Evolutionary conservation across 2,113 vertebrate genomes (phyloP).

Genomic region (Hyaena hyaena): DNA sequence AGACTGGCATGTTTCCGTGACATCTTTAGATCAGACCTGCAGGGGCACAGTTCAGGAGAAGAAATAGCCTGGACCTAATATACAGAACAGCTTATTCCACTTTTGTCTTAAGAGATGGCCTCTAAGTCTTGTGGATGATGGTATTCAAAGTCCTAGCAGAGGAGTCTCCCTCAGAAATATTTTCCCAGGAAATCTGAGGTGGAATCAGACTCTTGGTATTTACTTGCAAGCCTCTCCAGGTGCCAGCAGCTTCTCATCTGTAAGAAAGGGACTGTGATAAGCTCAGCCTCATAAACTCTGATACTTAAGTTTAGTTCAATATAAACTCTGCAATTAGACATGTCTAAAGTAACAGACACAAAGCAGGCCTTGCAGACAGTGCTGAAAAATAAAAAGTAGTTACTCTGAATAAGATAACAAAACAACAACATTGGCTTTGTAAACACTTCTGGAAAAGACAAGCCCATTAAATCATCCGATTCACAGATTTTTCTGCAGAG

Average conservation of each 20-base stretch:
- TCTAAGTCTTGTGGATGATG: not conserved
- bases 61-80: not conserved
- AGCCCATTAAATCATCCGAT: not conserved
- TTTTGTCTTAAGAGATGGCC: not conserved
- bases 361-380: slow-evolving; percentile 22
- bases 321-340: not conserved
- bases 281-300: slow-evolving; percentile 3
- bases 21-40: not conserved
- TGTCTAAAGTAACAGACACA: slow-evolving; percentile 47
- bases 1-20: not conserved
- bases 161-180: not conserved
- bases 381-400: slow-evolving; percentile 40
- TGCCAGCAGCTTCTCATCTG: slow-evolving; percentile 20
- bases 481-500: slow-evolving; percentile 50
- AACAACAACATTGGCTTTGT: not conserved
- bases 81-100: not conserved
- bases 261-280: not conserved
- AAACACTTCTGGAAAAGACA: not conserved
- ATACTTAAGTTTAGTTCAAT: slow-evolving; percentile 55
- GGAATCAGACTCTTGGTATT: slow-evolving; percentile 35
- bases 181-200: not conserved
- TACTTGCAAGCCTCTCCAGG: not conserved
- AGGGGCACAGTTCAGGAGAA: not conserved
- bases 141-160: not conserved
- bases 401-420: not conserved